Evolutionary conservation across 35 echinoderm and acorn worm species (phyloP).

Genomic region (Strongylocentrotus purpuratus): DNA sequence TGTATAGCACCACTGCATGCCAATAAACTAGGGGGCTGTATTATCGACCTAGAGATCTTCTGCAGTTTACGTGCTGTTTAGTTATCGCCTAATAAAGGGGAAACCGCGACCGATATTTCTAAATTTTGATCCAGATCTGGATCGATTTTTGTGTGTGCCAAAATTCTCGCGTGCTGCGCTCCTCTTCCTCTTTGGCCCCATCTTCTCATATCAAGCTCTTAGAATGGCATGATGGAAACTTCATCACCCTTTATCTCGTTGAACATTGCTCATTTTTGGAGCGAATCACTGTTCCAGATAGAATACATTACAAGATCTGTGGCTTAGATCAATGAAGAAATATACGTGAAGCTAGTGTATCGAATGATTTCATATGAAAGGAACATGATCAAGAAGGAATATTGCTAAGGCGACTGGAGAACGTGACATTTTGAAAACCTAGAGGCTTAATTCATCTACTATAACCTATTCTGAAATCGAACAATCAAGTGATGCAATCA

Average conservation of each 20-base stretch:
- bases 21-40: not conserved
- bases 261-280: not conserved
- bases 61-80: slow-evolving; percentile 17
- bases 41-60: not conserved
- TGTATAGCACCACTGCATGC: not conserved
- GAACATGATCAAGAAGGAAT: not conserved
- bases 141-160: slow-evolving; percentile 10
- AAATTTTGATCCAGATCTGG: not conserved
- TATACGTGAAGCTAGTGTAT: not conserved
- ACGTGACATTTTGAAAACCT: not conserved
- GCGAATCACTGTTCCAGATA: slow-evolving; percentile 15
- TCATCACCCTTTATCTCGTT: not conserved
- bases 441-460: not conserved
- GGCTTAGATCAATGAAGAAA: not conserved
- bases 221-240: not conserved
- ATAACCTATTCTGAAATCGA: too few relatives aligned
- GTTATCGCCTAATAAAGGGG: slow-evolving; percentile 16
- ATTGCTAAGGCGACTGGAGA: not conserved
- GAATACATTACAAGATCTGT: not conserved
- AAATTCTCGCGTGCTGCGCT: not conserved
- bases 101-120: slow-evolving; percentile 1
- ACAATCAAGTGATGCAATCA: too few relatives aligned
- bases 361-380: not conserved
- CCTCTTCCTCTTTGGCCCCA: not conserved
- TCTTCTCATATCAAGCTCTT: not conserved